phyloP scores from a whole-genome alignment of 2,888 invertebrate genomes.

The Protophormia terraenovae region DNA sequence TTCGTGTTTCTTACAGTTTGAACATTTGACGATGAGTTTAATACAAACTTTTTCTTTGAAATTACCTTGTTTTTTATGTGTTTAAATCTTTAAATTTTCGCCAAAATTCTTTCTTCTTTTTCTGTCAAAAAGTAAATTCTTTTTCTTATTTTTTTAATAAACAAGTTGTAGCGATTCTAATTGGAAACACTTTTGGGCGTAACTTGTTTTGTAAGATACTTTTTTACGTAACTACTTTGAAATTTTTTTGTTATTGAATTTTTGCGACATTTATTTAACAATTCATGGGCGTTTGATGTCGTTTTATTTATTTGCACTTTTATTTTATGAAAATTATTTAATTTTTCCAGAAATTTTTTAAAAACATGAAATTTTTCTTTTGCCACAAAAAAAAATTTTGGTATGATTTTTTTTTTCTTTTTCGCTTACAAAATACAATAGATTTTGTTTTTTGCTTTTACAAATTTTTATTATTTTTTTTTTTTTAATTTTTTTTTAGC shows the following conservation, averaged over 20 bases:
- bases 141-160: too few relatives aligned
- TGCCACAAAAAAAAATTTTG: too few relatives aligned
- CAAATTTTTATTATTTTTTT: background rate
- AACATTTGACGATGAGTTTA: constrained; percentile 13
- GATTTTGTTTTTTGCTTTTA: constrained; percentile 12
- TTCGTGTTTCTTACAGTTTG: constrained; percentile 41
- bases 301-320: constrained; percentile 23
- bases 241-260: constrained; percentile 36
- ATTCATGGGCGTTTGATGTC: constrained; percentile 23
- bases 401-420: constrained; percentile 14
- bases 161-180: constrained; percentile 49
- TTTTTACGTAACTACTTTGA: constrained; percentile 73
- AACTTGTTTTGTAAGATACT: constrained; percentile 71
- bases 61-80: constrained; percentile 57
- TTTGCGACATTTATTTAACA: constrained; percentile 46
- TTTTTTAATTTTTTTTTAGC: constrained; percentile 39
- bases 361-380: constrained; percentile 54
- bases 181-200: constrained; percentile 68
- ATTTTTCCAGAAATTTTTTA: background rate
- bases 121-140: background rate
- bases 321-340: background rate
- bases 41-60: constrained; percentile 22
- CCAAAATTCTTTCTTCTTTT: background rate
- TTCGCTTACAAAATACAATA: constrained; percentile 42
- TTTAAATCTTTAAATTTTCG: constrained; percentile 35